These are phyloP conservation scores for Leptogaster cylindrica DNA, from an alignment of 2,888 invertebrate genomes.

Conservation along the genomic window DNA sequence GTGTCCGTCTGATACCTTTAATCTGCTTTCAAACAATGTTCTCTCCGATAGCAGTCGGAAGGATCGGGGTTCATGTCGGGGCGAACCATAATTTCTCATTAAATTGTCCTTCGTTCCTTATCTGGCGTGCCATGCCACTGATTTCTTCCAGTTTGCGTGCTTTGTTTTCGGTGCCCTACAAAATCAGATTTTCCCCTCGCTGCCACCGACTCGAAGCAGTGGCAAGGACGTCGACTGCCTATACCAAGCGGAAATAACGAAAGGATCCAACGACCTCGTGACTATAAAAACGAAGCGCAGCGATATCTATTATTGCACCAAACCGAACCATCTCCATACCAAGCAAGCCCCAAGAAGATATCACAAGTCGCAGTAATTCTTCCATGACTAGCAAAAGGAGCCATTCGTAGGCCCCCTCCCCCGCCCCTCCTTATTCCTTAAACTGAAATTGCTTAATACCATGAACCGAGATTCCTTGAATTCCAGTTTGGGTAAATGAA, in stretches of 20 bases:
- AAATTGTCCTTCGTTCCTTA: constrained; percentile 38
- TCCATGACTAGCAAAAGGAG: not conserved
- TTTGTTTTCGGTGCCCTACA: constrained; percentile 16
- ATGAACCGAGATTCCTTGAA: constrained; percentile 10
- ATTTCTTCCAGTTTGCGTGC: constrained; percentile 26
- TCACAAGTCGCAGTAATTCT: constrained; percentile 11
- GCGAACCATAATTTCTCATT: constrained; percentile 35
- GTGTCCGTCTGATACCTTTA: not conserved
- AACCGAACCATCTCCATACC: not conserved
- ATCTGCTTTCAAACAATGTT: constrained; percentile 12
- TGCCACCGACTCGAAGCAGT: too few species aligned
- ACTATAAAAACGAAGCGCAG: constrained; percentile 9
- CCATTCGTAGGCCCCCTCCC: not conserved
- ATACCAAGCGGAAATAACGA: not conserved
- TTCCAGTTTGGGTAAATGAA: constrained; percentile 6
- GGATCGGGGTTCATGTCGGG: constrained; percentile 9
- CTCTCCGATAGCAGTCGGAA: not conserved
- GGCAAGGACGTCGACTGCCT: not conserved
- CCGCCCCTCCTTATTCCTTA: too few species aligned
- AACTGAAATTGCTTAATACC: not conserved
- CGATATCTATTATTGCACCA: constrained; percentile 16
- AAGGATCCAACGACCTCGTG: not conserved
- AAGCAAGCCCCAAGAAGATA: not conserved
- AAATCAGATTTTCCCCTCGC: too few species aligned
- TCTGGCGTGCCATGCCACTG: constrained; percentile 30